These are phyloP conservation scores for Artibeus lituratus DNA, from an alignment of 2,797 vertebrate species.

Conservation along the genomic window DNA sequence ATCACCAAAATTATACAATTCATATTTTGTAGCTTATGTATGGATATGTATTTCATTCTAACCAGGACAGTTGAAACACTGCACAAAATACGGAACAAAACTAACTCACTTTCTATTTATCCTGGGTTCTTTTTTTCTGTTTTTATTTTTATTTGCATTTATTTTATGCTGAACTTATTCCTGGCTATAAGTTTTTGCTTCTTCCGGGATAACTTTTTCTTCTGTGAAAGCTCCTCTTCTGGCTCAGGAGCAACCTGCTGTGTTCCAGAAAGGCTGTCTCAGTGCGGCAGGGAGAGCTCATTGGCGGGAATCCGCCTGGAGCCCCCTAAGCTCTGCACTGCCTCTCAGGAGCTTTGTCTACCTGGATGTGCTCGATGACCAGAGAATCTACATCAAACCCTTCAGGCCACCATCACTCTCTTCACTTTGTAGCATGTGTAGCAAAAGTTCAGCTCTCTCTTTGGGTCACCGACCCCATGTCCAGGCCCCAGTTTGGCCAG, in stretches of 20 bases:
- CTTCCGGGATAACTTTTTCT: neutral
- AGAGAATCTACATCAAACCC: neutral
- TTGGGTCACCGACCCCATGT: no score
- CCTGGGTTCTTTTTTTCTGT: neutral
- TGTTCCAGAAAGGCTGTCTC: neutral
- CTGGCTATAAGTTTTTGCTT: neutral
- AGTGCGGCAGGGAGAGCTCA: neutral
- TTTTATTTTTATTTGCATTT: neutral
- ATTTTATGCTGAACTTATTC: neutral
- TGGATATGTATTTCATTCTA: neutral
- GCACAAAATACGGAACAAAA: neutral
- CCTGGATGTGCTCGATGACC: neutral
- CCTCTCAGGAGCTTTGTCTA: neutral
- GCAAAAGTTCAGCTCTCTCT: neutral
- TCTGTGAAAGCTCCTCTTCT: neutral
- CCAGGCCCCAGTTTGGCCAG: neutral
- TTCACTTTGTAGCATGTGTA: neutral
- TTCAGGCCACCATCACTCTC: neutral
- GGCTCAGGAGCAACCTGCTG: neutral
- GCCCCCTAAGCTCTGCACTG: accelerated
- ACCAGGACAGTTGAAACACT: neutral
- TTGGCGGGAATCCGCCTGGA: accelerated
- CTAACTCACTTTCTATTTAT: neutral
- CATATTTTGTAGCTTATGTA: neutral
- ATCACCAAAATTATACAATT: neutral